A percentile compares a stretch with the other conserved stretches of the same genome.
Evolutionary conservation across 2,888 invertebrate species (phyloP).

Genomic region (Philereme vetulata): DNA sequence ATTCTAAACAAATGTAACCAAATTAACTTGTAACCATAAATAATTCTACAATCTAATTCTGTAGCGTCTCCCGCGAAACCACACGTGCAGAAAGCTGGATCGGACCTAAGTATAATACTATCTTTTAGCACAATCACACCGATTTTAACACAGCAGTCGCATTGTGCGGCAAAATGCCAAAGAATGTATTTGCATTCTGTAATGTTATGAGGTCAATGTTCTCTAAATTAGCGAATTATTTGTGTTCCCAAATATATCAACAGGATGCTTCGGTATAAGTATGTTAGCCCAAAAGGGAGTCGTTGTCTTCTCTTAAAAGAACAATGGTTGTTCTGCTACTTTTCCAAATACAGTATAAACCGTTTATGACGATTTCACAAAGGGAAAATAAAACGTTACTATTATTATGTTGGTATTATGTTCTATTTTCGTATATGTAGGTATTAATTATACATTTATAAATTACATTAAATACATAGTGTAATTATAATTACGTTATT

Average conservation of each 20-base stretch:
- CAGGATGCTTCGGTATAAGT: too few relatives aligned
- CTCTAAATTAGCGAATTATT: conserved; percentile 43
- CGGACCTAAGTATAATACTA: conserved; percentile 24
- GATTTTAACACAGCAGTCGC: conserved; percentile 48
- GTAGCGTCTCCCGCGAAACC: conserved; percentile 16
- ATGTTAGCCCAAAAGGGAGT: too few relatives aligned
- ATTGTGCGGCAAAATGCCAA: conserved; percentile 54
- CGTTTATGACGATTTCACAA: too few relatives aligned
- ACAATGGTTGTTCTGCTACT: too few relatives aligned
- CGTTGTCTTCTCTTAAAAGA: too few relatives aligned
- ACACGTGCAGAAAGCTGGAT: conserved; percentile 22
- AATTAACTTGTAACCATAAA: not conserved
- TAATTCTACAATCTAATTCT: conserved; percentile 17
- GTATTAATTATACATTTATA: too few relatives aligned
- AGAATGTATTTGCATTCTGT: conserved; percentile 47
- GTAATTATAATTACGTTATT: too few relatives aligned
- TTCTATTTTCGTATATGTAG: too few relatives aligned
- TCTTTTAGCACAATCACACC: conserved; percentile 41
- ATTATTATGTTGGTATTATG: too few relatives aligned
- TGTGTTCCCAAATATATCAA: conserved; percentile 23
- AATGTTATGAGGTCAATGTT: conserved; percentile 44
- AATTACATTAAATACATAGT: too few relatives aligned
- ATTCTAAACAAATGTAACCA: not conserved
- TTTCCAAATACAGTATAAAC: too few relatives aligned
- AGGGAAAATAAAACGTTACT: too few relatives aligned